Conservation (phyloP, 2,797 vertebrate species). For the Arctocebus calabarensis region DNA sequence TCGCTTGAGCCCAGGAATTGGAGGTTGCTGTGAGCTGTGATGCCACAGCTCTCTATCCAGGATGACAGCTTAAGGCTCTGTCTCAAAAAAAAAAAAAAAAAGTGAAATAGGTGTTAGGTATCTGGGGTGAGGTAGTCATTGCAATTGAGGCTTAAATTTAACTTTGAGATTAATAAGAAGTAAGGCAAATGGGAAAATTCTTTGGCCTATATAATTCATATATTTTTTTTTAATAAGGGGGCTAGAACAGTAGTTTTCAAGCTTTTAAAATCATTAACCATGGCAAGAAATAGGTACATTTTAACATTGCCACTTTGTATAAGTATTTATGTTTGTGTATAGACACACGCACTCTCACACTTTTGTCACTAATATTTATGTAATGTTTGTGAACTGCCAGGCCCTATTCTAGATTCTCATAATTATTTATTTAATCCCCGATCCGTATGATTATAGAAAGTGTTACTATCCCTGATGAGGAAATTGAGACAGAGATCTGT, state of each 20-base stretch:
- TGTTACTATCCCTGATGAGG: neutral
- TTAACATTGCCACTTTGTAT: neutral
- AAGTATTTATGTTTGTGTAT: neutral
- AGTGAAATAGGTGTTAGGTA: neutral
- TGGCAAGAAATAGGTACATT: neutral
- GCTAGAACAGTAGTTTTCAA: neutral
- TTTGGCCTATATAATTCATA: neutral
- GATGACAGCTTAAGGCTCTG: too few species aligned
- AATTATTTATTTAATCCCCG: neutral
- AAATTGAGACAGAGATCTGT: neutral
- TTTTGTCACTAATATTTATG: neutral
- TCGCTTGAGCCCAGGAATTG: too few species aligned
- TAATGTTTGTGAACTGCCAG: neutral
- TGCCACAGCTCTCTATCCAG: too few species aligned
- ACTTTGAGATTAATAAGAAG: neutral
- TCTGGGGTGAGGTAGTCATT: neutral
- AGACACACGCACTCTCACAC: neutral
- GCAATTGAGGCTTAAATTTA: constrained; percentile 5
- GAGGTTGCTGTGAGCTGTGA: too few species aligned
- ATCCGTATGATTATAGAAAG: neutral
- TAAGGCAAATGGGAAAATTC: neutral
- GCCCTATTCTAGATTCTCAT: neutral
- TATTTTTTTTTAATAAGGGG: neutral
- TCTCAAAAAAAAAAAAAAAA: too few species aligned
- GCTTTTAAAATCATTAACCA: neutral